Evolutionary conservation across 2,113 vertebrate species (phyloP), one percentile per base, ranked within the genome.

Genomic region (Cinclus cinclus): DNA sequence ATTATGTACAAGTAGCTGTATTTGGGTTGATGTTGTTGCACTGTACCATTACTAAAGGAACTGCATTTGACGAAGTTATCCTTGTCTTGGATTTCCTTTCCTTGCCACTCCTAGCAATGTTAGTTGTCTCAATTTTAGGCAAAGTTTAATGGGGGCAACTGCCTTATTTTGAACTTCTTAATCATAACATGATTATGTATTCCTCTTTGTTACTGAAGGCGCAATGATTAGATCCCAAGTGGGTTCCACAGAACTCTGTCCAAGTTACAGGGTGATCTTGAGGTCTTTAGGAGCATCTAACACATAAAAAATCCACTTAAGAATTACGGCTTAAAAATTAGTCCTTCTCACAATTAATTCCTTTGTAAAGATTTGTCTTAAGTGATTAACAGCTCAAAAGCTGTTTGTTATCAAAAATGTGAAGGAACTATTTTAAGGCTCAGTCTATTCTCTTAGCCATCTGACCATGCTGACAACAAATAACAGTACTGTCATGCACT

Each of bases 41-140:
- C 44, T 92, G 50, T 86, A 75, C 35, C 25, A 13, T 90, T 86
- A 96, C 81, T 95, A 95, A 97, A 97, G 33, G 59, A 95, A 64
- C 13, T 58, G 23, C 88, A 91, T 65, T 33, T 58, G 30, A 56
- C 10, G 59, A 83, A 89, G 10, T 46, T 65, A 11, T 39, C 19
- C 20, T 55, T 83, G 33, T 92, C 4, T 3, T 39, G 46, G 15
- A 20, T 83, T 69, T 83, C 16, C 23, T 78, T 89, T 74, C 31
- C 31, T 87, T 90, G 14, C 42, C 7, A 3, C 3, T 30, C 12
- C 20, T 63, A 20, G 22, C 25, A 35, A 14, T 67, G n/a, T 62
- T 41, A 52, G 5, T 58, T 53, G 31, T 81, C 39, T 58, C 4
- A 2, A 18, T 81, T 56, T 70, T 37, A n/a, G 1, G 2, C 47